Evolutionary conservation across 1,140 invertebrate genomes (phyloP).

Genomic region (Pseudomyrmex sp.): DNA sequence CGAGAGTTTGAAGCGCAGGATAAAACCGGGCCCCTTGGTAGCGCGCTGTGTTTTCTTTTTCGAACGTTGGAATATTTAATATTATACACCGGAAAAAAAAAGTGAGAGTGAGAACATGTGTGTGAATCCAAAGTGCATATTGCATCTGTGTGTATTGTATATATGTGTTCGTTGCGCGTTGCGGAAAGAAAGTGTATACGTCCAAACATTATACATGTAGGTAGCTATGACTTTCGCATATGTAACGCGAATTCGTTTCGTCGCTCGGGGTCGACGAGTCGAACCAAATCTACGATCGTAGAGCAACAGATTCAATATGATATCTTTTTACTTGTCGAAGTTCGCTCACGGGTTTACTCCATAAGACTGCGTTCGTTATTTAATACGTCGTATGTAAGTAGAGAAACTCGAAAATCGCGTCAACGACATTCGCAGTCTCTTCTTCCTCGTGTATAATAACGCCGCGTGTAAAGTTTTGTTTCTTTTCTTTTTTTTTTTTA

Average conservation of each 20-base stretch:
- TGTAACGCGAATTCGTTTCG: slow-evolving; percentile 70
- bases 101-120: slow-evolving; percentile 23
- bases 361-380: slow-evolving; percentile 84
- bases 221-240: slow-evolving; percentile 43
- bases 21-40: slow-evolving; percentile 10
- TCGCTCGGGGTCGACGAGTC: slow-evolving; percentile 71
- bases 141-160: slow-evolving; percentile 11
- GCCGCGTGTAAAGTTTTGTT: slow-evolving; percentile 40
- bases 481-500: background rate
- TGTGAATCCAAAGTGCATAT: background rate
- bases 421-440: slow-evolving; percentile 78
- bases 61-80: slow-evolving; percentile 30
- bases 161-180: background rate
- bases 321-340: slow-evolving; percentile 72
- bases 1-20: slow-evolving; percentile 15
- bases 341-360: slow-evolving; percentile 76
- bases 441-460: slow-evolving; percentile 68
- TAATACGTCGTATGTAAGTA: slow-evolving; percentile 76
- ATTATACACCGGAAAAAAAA: slow-evolving; percentile 38
- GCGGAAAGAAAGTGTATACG: slow-evolving; percentile 48
- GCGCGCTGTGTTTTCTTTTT: background rate
- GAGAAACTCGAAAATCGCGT: slow-evolving; percentile 67
- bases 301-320: slow-evolving; percentile 66
- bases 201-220: slow-evolving; percentile 41
- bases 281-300: slow-evolving; percentile 78